Percentiles rank a stretch among this genome's conserved stretches.
These are phyloP conservation scores for Bubo scandiacus DNA, from an alignment of 2,113 vertebrate species.

Conservation along the genomic window DNA sequence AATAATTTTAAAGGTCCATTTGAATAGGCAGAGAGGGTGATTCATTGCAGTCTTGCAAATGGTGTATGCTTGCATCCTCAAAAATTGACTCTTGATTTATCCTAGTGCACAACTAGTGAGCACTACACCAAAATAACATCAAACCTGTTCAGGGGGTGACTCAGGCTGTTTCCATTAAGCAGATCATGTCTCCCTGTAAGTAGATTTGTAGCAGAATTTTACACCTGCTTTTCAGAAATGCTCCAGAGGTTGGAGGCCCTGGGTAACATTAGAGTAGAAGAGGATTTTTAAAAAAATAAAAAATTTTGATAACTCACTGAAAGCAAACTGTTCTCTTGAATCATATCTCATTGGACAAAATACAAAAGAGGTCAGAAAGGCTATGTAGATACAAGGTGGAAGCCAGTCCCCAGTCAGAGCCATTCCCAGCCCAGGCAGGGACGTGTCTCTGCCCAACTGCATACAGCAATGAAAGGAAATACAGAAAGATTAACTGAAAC, in stretches of 20 bases:
- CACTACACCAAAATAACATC: neutral
- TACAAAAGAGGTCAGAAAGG: neutral
- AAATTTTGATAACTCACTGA: neutral
- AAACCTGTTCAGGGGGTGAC: neutral
- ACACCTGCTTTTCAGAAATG: neutral
- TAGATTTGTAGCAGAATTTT: neutral
- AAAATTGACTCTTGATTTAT: neutral
- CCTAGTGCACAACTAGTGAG: neutral
- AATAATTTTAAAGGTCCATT: neutral
- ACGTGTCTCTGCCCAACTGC: neutral
- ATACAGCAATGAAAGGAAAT: constrained; percentile 5
- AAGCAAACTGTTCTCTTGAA: neutral
- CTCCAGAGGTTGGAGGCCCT: neutral
- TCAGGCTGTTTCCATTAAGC: neutral
- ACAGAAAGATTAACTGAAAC: constrained; percentile 59
- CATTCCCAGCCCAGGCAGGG: neutral
- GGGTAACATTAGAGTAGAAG: neutral
- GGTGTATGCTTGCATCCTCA: neutral
- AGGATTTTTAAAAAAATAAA: neutral
- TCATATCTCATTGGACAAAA: neutral
- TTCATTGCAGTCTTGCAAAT: neutral
- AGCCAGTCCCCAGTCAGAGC: neutral
- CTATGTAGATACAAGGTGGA: neutral
- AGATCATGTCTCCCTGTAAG: neutral
- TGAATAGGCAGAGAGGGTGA: neutral